phyloP scores from a whole-genome alignment of 2,797 vertebrate genomes.

The Mormyrops attenuatus region DNA sequence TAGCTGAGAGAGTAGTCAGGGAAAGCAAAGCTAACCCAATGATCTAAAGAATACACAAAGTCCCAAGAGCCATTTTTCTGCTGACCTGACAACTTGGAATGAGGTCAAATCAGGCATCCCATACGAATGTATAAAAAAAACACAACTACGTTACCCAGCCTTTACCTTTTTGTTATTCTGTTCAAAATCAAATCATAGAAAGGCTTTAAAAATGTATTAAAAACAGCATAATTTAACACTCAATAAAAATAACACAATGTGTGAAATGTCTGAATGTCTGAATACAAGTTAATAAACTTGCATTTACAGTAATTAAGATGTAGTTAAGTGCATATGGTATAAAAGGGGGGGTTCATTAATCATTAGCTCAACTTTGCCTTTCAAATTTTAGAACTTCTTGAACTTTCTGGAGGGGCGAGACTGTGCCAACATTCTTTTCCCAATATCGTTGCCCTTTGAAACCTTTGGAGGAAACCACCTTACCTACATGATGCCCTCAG shows the following conservation, averaged over 20 bases:
- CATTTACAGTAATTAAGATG: background rate
- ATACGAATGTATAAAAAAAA: background rate
- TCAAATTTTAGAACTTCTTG: background rate
- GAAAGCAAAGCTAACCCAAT: background rate
- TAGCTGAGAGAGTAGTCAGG: background rate
- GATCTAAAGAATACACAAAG: background rate
- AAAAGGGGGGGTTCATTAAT: background rate
- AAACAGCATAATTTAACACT: background rate
- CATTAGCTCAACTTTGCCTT: background rate
- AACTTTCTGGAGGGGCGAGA: background rate
- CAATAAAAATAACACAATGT: background rate
- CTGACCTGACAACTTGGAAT: background rate
- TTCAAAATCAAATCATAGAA: background rate
- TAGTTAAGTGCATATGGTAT: background rate
- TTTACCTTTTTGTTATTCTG: background rate
- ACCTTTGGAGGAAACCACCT: background rate
- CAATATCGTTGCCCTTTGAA: background rate
- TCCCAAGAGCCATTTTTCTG: background rate
- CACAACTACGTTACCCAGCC: background rate
- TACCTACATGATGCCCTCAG: background rate
- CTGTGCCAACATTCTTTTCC: background rate
- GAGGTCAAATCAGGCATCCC: background rate
- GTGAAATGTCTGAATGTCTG: no score
- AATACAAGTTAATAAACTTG: background rate
- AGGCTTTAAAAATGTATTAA: background rate